Evolutionary conservation across 2,797 vertebrate genomes (phyloP), one percentile per base, ranked within the genome.

Genomic region (Myiotriccus ornatus): DNA sequence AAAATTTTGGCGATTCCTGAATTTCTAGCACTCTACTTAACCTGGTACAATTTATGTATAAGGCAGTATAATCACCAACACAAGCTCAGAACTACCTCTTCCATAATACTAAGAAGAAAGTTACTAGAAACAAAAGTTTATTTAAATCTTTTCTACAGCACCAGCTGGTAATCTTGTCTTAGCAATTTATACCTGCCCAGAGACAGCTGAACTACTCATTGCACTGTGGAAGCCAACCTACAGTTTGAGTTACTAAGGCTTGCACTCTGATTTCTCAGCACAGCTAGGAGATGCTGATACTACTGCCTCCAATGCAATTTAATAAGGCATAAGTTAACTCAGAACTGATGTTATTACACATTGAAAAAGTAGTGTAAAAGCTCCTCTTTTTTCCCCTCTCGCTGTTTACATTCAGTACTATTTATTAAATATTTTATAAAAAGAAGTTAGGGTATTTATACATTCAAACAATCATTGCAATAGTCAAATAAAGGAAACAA

Each of bases 301-400:
- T 92, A 47, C 75, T 87, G 94, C 86, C 93, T 94, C 65, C 84
- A 91, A 84, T 32, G 52, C 75, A 94, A 85, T 93, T 96, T 87
- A 93, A 65, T 98, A 98, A 98, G 98, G 98, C 98, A 98, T 97
- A 82, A 73, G 93, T 96, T 97, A 96, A 94, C 90, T 90, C 74
- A 91, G 92, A 96, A 96, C 85, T 84, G 92, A 91, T 47, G 21
- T 86, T 60, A 95, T 83, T 64, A 94, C 81, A 95, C 92, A 89
- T 94, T 95, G 95, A 95, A 94, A 97, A 97, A 96, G 95, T 97
- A 98, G 96, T 97, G 97, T 97, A 97, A 97, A 97, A 97, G 96
- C 96, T 97, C 94, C 84, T 96, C 87, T 96, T 63, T 94, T 73
- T n/a, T n/a, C n/a, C 87, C 73, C 77, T 94, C 93, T 94, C 15